These are phyloP conservation scores for Platyura marginata DNA, from an alignment of 1,140 invertebrate species.

Conservation along the genomic window DNA sequence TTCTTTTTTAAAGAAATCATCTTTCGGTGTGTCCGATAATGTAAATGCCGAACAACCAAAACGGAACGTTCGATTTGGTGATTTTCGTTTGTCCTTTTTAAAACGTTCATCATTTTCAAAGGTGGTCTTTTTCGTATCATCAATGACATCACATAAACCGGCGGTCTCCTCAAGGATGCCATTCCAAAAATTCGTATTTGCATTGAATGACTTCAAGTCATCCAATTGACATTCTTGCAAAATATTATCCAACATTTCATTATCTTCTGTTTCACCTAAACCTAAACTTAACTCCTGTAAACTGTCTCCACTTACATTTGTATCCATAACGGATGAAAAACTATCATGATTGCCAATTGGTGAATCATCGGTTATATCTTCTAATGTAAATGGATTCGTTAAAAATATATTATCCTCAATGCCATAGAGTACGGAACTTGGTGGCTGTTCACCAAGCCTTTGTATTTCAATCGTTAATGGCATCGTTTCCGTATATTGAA, in stretches of 20 bases:
- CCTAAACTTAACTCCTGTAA: constrained; percentile 18
- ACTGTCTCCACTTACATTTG: constrained; percentile 21
- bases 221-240: constrained; percentile 21
- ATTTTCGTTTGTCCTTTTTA: background rate
- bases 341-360: background rate
- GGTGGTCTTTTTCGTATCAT: constrained; percentile 8
- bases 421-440: constrained; percentile 1
- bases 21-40: background rate
- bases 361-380: background rate
- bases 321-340: constrained; percentile 9
- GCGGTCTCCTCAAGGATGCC: constrained; percentile 19
- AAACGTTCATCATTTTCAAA: background rate
- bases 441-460: constrained; percentile 10
- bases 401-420: background rate
- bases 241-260: constrained; percentile 23
- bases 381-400: constrained; percentile 1
- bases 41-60: constrained; percentile 6
- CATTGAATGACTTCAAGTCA: constrained; percentile 19
- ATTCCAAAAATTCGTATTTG: constrained; percentile 22
- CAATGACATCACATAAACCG: constrained; percentile 16
- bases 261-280: constrained; percentile 15
- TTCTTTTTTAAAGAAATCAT: constrained; percentile 15
- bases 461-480: constrained; percentile 35
- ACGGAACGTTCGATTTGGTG: background rate
- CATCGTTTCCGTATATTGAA: constrained; percentile 29